Base-by-base conservation (phyloP, 2,797 vertebrate genomes). In the Siniperca scherzeri region DNA sequence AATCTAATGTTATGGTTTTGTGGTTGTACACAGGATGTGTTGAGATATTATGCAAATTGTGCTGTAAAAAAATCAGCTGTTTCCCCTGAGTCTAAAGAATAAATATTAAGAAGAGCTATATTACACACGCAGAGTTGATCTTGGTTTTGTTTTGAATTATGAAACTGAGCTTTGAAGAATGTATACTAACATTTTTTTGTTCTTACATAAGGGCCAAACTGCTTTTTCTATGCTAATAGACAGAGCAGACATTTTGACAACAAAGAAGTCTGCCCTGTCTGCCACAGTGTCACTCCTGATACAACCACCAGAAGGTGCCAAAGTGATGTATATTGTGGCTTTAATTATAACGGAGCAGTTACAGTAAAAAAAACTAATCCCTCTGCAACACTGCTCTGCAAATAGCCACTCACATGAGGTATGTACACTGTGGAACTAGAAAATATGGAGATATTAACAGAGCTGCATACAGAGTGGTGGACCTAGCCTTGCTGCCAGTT, bases 1-100 rank as follows among this genome's bases (percentile, higher is more conserved):
- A 94, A 94, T 94, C 86, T 91, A 95, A 95, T 95, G 96, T 97
- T 96, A 97, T 97, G 96, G 96, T 99, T 98, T 97, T 97, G 97
- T 99, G 98, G 95, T 97, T 97, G 97, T 98, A 98, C 95, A 98
- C 97, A 97, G 96, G 96, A 96, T 97, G 97, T 99, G 97, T 97
- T 97, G 96, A 97, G 95, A 98, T 96, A 89, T 96, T 97, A 98
- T 97, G 96, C 97, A 98, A 97, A 97, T 95, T 96, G 97, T 99
- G 97, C 96, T 97, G 96, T 98, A 97, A 91, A 87, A 77, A 84
- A 92, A 94, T 93, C 96, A 96, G 95, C 95, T 97, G 96, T 97
- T 96, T 94, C 93, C 90, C 93, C 87, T 87, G 95, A 97, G 95
- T 97, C 96, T 97, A 96, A 97, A 93, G 92, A 99, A 99, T 99